These are phyloP conservation scores for Oscheius sp. DNA, from an alignment of 2,888 invertebrate species.

Conservation along the genomic window DNA sequence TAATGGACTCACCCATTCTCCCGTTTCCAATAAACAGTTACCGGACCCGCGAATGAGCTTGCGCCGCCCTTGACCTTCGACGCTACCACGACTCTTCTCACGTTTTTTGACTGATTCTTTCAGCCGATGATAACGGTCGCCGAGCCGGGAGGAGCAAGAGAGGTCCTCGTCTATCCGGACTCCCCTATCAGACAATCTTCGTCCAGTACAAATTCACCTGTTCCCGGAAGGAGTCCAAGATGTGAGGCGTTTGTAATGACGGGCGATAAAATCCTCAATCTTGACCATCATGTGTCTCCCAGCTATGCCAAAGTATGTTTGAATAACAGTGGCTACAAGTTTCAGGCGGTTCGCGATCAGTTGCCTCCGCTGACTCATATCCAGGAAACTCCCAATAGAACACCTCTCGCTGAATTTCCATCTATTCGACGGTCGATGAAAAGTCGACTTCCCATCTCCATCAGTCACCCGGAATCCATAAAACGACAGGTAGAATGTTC, in stretches of 20 bases:
- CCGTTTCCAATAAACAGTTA: constrained; percentile 11
- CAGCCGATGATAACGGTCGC: constrained; percentile 27
- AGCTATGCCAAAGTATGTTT: constrained; percentile 63
- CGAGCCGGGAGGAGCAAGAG: constrained; percentile 24
- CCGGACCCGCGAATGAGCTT: neutral
- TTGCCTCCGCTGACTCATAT: constrained; percentile 28
- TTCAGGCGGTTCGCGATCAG: constrained; percentile 30
- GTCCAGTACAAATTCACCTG: neutral
- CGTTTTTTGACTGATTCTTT: neutral
- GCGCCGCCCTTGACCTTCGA: constrained; percentile 16
- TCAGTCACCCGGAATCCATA: constrained; percentile 43
- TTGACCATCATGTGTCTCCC: constrained; percentile 67
- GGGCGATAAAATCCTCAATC: constrained; percentile 66
- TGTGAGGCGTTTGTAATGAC: constrained; percentile 70
- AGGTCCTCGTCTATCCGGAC: constrained; percentile 26
- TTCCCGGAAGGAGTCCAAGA: constrained; percentile 24
- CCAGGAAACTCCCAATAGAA: constrained; percentile 18
- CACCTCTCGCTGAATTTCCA: constrained; percentile 30
- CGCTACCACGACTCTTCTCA: neutral
- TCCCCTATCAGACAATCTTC: constrained; percentile 3
- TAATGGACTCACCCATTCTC: neutral
- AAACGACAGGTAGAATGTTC: neutral
- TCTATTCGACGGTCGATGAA: constrained; percentile 29
- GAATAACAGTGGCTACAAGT: neutral
- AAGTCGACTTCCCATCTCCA: constrained; percentile 40